phyloP scores from a whole-genome alignment of 2,797 vertebrate species.

The Neosalanx taihuensis region DNA sequence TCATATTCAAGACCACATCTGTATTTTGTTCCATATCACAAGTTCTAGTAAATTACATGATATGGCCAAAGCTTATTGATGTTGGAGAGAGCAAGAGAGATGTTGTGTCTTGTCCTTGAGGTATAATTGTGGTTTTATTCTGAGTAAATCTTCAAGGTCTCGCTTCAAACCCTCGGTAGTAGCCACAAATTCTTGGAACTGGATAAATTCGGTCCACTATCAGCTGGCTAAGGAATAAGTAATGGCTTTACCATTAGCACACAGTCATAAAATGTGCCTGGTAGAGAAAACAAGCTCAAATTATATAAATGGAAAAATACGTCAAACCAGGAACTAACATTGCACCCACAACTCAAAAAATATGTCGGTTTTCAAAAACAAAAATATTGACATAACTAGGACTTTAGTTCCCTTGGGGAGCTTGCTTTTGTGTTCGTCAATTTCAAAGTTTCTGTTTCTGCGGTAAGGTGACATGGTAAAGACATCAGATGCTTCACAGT shows the following conservation, averaged over 20 bases:
- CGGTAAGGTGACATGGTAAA: conserved; percentile 30
- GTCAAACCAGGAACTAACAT: conserved; percentile 49
- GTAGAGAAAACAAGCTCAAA: conserved; percentile 15
- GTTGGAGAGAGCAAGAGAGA: conserved; percentile 6
- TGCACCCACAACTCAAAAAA: conserved; percentile 38
- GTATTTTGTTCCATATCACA: conserved; percentile 31
- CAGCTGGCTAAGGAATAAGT: not conserved
- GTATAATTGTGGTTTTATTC: conserved; percentile 4
- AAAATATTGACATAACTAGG: conserved; percentile 57
- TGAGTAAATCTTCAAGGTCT: not conserved
- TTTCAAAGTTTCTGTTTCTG: conserved; percentile 45
- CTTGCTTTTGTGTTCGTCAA: conserved; percentile 50
- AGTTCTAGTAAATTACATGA: conserved; percentile 38
- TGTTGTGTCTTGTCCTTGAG: conserved; percentile 14
- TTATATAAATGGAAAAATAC: conserved; percentile 46
- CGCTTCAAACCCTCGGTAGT: not conserved
- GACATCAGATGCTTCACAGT: conserved; percentile 14
- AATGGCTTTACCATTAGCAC: not conserved
- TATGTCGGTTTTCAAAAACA: conserved; percentile 45
- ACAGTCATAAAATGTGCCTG: conserved; percentile 34
- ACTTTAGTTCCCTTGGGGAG: conserved; percentile 47
- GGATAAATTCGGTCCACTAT: conserved; percentile 20
- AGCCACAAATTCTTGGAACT: not conserved
- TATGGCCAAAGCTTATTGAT: conserved; percentile 8
- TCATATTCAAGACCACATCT: conserved; percentile 37